A percentile compares a stretch with the other conserved stretches of the same genome.
Evolutionary conservation across 2,888 invertebrate species (phyloP).

Genomic region (Psylliodes chrysocephalus): DNA sequence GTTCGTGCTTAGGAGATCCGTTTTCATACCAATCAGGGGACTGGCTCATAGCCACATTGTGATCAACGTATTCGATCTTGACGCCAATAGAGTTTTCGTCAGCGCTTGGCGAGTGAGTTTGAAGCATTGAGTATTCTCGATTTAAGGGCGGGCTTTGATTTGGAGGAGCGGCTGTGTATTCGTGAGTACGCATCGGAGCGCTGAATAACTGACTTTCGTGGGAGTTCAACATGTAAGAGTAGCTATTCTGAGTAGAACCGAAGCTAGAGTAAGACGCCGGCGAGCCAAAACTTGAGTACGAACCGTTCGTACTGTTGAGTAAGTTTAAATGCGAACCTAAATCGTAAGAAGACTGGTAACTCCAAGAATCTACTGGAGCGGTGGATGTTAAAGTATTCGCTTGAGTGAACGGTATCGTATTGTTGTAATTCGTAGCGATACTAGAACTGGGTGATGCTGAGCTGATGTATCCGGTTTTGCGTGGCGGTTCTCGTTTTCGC

Average conservation of each 20-base stretch:
- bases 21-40: conserved; percentile 71
- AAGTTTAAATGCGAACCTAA: conserved; percentile 79
- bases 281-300: conserved; percentile 72
- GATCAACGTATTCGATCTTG: conserved; percentile 64
- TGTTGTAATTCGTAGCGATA: conserved; percentile 64
- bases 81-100: conserved; percentile 63
- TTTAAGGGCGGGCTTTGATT: conserved; percentile 74
- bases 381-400: conserved; percentile 61
- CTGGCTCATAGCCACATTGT: conserved; percentile 55
- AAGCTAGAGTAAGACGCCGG: conserved; percentile 74
- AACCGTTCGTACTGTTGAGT: conserved; percentile 74
- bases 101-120: conserved; percentile 69
- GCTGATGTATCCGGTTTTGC: conserved; percentile 85
- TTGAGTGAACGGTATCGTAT: conserved; percentile 69
- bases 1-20: conserved; percentile 71
- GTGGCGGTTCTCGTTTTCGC: conserved; percentile 92
- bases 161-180: conserved; percentile 67
- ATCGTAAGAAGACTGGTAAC: conserved; percentile 78
- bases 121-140: conserved; percentile 74
- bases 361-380: conserved; percentile 80
- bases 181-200: conserved; percentile 68
- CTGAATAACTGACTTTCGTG: conserved; percentile 79
- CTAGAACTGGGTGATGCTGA: conserved; percentile 76
- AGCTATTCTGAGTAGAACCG: conserved; percentile 69
- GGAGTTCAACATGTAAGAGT: conserved; percentile 73